Evolutionary conservation across 2,888 invertebrate species (phyloP), one percentile per base, ranked within the genome.

Genomic region (Gymnosoma rotundatum): DNA sequence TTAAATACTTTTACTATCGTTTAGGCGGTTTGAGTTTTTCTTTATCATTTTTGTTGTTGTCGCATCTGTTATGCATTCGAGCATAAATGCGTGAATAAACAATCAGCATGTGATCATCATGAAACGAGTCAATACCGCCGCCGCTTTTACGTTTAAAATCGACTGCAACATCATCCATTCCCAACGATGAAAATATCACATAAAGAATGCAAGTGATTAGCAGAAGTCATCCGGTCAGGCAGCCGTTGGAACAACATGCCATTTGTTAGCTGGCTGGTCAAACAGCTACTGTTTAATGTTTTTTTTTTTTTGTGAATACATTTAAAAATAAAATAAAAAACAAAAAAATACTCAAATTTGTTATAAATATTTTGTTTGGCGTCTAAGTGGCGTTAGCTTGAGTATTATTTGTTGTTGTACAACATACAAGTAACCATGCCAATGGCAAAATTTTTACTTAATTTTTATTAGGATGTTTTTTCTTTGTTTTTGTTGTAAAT

Each of bases 1-100:
- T 80, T 76, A 73, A 80, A 80, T 83, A 83, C 83, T 83, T 83
- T 83, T 83, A 83, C 80, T 80, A 83, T 80, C 83, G 67, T 80
- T 83, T 72, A 67, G 72, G 69, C n/a, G 56, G 8, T 69, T 18
- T 3, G 18, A 61, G 42, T 70, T 45, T 82, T 58, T 70, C 8
- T 9, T 52, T 52, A 5, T 52, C 50, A 52, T 52, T 7, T 42
- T 75, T 72, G 50, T 81, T 61, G 25, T 66, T 69, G 83, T 76
- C 83, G 66, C 70, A 76, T 75, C 83, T 75, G 66, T 76, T 80
- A 79, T 73, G 67, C 61, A 79, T 72, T 74, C 70, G 63, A 66
- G 61, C 67, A 50, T 66, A 76, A 76, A 75, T 67, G 72, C 75
- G 74, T 73, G 66, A 69, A 83, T 72, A 64, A 20, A 64, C 45